Evolutionary conservation across 37 sponge, comb jelly and placozoan genomes (phyloP).

Genomic region (Spongia lamella): DNA sequence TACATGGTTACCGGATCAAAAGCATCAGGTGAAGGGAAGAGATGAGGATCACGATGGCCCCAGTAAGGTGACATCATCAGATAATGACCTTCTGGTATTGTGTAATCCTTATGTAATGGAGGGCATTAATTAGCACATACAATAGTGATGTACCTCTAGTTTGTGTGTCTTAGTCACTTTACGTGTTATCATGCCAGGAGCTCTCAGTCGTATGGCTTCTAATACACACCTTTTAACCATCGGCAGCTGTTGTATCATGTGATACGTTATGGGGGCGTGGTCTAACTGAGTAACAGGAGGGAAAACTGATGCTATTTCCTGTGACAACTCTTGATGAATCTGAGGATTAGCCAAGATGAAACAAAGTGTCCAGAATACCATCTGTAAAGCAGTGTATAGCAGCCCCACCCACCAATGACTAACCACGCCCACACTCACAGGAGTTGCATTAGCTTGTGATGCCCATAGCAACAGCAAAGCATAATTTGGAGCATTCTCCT

Average conservation of each 20-base stretch:
- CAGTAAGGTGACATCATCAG: conserved; percentile 78
- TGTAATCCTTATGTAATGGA: conserved; percentile 42
- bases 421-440: conserved; percentile 63
- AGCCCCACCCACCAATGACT: too few relatives aligned
- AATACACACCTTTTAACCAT: conserved; percentile 32
- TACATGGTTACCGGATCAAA: conserved; percentile 64
- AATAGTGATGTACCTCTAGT: conserved; percentile 26
- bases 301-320: conserved; percentile 5
- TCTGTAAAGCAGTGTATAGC: conserved; percentile 14
- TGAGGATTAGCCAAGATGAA: conserved; percentile 34
- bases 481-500: conserved; percentile 60
- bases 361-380: conserved; percentile 59
- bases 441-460: conserved; percentile 84
- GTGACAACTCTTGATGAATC: conserved; percentile 9
- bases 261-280: too few relatives aligned
- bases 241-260: too few relatives aligned
- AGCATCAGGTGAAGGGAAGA: conserved; percentile 74
- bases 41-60: conserved; percentile 63
- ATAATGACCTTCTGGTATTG: conserved; percentile 64
- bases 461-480: conserved; percentile 82
- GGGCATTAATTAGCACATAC: background rate
- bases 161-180: conserved; percentile 51
- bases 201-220: conserved; percentile 62
- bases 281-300: background rate
- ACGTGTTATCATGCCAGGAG: conserved; percentile 71